Conservation (phyloP, 1,140 invertebrate species). For the Aricia agestis region DNA sequence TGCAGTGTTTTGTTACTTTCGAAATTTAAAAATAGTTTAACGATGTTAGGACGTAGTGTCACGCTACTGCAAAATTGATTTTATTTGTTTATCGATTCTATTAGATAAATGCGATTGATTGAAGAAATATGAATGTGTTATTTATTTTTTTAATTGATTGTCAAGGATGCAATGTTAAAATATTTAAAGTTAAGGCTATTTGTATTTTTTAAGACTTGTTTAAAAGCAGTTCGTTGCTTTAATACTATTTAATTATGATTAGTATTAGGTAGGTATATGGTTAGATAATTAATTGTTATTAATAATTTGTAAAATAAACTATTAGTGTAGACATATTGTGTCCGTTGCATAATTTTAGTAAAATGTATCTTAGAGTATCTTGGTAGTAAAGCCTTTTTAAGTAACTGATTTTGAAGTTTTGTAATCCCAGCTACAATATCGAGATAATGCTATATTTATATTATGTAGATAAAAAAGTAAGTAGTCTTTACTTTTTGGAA, state of each 20-base stretch:
- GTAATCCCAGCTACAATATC: neutral
- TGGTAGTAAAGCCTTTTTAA: too few species aligned
- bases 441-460: too few species aligned
- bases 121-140: conserved; percentile 54
- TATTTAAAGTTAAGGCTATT: conserved; percentile 31
- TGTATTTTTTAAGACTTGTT: conserved; percentile 18
- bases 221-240: conserved; percentile 19
- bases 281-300: neutral
- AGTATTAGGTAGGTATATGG: neutral
- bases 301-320: conserved; percentile 9
- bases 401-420: too few species aligned
- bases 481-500: neutral
- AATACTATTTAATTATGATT: conserved; percentile 9
- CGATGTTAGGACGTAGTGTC: conserved; percentile 50
- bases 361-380: neutral
- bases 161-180: conserved; percentile 42
- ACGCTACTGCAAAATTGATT: conserved; percentile 37
- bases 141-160: conserved; percentile 66
- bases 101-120: conserved; percentile 46
- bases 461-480: too few species aligned
- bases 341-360: neutral
- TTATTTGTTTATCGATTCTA: conserved; percentile 29
- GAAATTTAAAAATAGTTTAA: conserved; percentile 69
- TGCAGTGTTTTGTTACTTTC: conserved; percentile 73
- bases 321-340: neutral